Evolutionary conservation across 2,797 vertebrate genomes (phyloP), one percentile per base, ranked within the genome.

Genomic region (Sebastes iracundus): DNA sequence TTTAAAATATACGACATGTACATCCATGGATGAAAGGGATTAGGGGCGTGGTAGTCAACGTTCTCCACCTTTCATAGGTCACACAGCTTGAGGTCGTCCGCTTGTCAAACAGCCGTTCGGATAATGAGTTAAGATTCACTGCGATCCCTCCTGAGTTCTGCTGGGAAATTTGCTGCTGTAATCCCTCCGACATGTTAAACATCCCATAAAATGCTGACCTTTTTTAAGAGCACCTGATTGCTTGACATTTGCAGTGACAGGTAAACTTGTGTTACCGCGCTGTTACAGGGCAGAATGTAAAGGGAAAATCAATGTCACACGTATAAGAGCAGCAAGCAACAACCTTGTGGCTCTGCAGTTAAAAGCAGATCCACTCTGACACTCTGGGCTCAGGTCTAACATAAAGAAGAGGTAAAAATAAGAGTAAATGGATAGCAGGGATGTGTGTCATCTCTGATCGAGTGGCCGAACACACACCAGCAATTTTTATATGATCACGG

Each of bases 181-280:
- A 89, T 91, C 85, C 74, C 65, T 67, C 53, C 55, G 23, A 89
- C 90, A 88, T 90, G 91, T 90, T 93, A 93, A 93, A 93, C 91
- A 93, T 90, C 86, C 82, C 65, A 88, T 94, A 89, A 93, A 92
- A 76, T 9, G 55, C 83, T 88, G 90, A 92, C 93, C 90, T 94
- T 93, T 95, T 95, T 75, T 89, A 80, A 86, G 59, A 82, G 77
- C 7, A 83, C 76, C 83, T 78, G 85, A 90, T 90, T 84, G 90
- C 84, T 86, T 95, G 93, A 94, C 92, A 93, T 95, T 95, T 94
- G 84, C 89, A 80, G 81, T 84, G 88, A 90, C 85, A 82, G 90
- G 91, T 89, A 89, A 89, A 92, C 83, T 85, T 87, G 77, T 87
- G 81, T 87, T 83, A 82, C 75, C 12, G n/a, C 14, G n/a, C 72